Evolutionary conservation across 2,113 vertebrate species (phyloP).

Genomic region (Heliornis fulica): DNA sequence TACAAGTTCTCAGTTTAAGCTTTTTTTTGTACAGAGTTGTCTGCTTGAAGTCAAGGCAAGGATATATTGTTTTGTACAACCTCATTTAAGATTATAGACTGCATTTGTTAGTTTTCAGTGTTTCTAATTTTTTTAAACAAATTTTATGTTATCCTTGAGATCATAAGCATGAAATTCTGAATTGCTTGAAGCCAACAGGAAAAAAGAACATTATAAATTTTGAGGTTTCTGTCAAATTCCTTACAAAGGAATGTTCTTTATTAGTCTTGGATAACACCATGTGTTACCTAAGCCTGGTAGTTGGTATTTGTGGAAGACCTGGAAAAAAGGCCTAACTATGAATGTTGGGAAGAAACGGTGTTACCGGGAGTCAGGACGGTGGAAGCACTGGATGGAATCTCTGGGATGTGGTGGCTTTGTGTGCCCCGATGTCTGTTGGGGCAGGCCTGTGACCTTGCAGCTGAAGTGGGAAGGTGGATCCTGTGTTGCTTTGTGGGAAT

Average conservation of each 20-base stretch:
- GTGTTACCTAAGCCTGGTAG: not conserved
- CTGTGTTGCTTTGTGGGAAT: no score
- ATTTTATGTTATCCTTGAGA: not conserved
- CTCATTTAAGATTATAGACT: not conserved
- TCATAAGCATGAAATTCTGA: not conserved
- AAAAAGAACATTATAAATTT: rapidly evolving
- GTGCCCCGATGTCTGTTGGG: no score
- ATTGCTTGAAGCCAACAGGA: not conserved
- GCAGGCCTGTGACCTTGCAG: no score
- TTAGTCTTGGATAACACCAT: not conserved
- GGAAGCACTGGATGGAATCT: no score
- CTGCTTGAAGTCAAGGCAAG: not conserved
- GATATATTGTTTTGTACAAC: not conserved
- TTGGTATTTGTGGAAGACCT: no score
- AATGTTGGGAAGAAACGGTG: no score
- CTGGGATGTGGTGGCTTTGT: no score
- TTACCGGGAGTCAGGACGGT: no score
- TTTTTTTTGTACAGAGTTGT: not conserved
- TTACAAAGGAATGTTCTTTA: not conserved
- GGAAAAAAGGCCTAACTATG: no score
- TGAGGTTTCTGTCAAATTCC: not conserved
- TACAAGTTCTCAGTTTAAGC: not conserved
- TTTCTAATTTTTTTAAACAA: not conserved
- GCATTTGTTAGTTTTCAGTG: not conserved
- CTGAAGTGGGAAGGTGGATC: no score